Base-by-base conservation (phyloP, 2,113 vertebrate species). In the Hylia prasina region DNA sequence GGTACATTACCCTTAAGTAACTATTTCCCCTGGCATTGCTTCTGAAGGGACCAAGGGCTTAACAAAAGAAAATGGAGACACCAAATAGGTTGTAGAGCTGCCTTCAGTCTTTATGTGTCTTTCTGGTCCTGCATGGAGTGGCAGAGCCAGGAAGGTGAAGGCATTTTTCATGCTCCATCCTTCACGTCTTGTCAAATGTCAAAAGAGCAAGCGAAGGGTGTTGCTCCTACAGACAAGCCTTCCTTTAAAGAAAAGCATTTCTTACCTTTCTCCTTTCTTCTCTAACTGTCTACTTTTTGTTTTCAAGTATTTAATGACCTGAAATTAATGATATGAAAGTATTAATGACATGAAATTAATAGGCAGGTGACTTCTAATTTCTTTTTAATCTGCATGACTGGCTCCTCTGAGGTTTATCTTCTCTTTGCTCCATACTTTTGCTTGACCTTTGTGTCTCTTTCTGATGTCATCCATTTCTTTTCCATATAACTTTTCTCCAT, bases 341-440 rank as follows among this genome's bases (percentile, higher is more conserved):
- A 40, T 61, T 61, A 61, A 61, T 84, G 86, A 84, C 84, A 70
- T 51, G 37, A 87, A 76, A 91, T 95, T 78, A 93, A 91, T 85
- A 95, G 90, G 57, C 63, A 86, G 83, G 75, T 77, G 40, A 83
- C 68, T 77, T 79, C 39, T 45, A 51, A 15, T 79, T 3, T 19
- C 27, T 42, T 64, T 92, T 94, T 92, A 95, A 96, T 94, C 73
- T 89, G 97, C 97, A 97, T 95, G 97, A 33, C 22, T 13, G 0
- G 23, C 72, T 92, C 47, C 33, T 63, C 78, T 75, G 64, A 87
- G 37, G 12, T 81, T 23, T 64, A 30, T 75, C 42, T 58, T 77
- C 47, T 89, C 56, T 33, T 82, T 48, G 35, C 57, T 93, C 44
- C 25, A 35, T 17, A 27, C 51, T 81, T 84, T 60, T 80, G 82